Base-by-base conservation (phyloP, 35 echinoderm and acorn worm species). In the Ophioderma brevispina region DNA sequence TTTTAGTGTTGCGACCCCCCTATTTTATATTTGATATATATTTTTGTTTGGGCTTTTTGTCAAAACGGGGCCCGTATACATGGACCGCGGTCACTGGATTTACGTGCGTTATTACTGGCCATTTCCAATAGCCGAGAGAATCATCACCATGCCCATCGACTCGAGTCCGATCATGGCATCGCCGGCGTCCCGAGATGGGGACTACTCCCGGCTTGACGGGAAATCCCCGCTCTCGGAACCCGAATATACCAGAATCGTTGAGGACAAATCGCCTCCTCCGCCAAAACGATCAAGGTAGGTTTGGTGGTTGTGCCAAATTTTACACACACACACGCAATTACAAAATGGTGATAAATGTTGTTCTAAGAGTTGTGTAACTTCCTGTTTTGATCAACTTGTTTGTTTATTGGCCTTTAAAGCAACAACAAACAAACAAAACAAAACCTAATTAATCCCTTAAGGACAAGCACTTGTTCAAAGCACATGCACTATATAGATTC, bases 231-330 rank as follows among this genome's bases (percentile, higher is more conserved):
- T 70, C 2, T 70, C 59, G 4, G 59, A 70, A 70, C 59, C 59
- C 5, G 59, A 70, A 15, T 70, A 70, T 25, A 70, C 10, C 59
- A 70, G 59, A 25, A 70, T 70, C 10, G 28, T 70, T 2, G 59
- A 70, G 59, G 59, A 70, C 28, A 70, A 70, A 70, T 70, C 59
- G 59, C 59, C 59, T 25, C 59, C 59, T 70, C 59, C 59, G 5
- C n/a, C 59, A 70, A 70, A 70, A 70, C 15, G 59, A 70, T 70
- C 59, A 70, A 70, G 59, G 59, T 70, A 70, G 4, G 59, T 70
- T 8, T 4, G 41, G 41, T 4, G 41, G n/a, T n/a, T n/a, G n/a
- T n/a, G n/a, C n/a, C n/a, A n/a, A n/a, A n/a, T n/a, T n/a, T n/a
- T n/a, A n/a, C n/a, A n/a, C n/a, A n/a, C n/a, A n/a, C n/a, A n/a